These are phyloP conservation scores for Synanthedon tipuliformis DNA, from an alignment of 2,888 invertebrate species.

Conservation along the genomic window DNA sequence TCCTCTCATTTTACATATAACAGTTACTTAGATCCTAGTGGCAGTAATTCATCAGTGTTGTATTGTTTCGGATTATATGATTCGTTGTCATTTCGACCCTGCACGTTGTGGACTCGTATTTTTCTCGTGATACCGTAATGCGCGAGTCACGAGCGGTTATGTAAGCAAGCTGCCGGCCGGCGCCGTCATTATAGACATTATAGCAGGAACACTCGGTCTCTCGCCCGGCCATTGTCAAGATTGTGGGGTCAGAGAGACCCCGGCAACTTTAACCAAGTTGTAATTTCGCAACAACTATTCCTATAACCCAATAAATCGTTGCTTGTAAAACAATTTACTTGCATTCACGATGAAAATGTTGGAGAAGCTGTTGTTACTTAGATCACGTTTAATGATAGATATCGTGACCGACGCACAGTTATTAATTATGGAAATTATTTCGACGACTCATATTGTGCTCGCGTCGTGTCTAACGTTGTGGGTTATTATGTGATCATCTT, in stretches of 20 bases:
- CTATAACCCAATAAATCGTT: slow-evolving; percentile 60
- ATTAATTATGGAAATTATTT: slow-evolving; percentile 60
- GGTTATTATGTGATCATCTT: slow-evolving; percentile 4
- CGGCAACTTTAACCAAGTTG: slow-evolving; percentile 44
- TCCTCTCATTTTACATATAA: background rate
- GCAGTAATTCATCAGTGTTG: background rate
- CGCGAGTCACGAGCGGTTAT: slow-evolving; percentile 69
- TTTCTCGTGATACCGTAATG: slow-evolving; percentile 65
- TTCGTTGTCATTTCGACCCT: slow-evolving; percentile 24
- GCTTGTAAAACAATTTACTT: slow-evolving; percentile 60
- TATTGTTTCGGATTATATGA: background rate
- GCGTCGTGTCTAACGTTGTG: slow-evolving; percentile 19
- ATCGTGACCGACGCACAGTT: slow-evolving; percentile 50
- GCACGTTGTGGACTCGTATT: slow-evolving; percentile 42
- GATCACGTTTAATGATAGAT: slow-evolving; percentile 46
- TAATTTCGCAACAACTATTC: slow-evolving; percentile 58
- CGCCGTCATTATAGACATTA: slow-evolving; percentile 64
- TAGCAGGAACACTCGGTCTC: slow-evolving; percentile 51
- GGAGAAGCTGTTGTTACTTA: slow-evolving; percentile 22
- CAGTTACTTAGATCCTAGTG: background rate
- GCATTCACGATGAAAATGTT: slow-evolving; percentile 23
- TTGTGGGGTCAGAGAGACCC: slow-evolving; percentile 62
- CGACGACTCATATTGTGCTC: slow-evolving; percentile 32
- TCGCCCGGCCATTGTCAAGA: slow-evolving; percentile 64
- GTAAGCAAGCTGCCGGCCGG: slow-evolving; percentile 63